Evolutionary conservation across 2,797 vertebrate species (phyloP).

Genomic region (Clarias pachynema): DNA sequence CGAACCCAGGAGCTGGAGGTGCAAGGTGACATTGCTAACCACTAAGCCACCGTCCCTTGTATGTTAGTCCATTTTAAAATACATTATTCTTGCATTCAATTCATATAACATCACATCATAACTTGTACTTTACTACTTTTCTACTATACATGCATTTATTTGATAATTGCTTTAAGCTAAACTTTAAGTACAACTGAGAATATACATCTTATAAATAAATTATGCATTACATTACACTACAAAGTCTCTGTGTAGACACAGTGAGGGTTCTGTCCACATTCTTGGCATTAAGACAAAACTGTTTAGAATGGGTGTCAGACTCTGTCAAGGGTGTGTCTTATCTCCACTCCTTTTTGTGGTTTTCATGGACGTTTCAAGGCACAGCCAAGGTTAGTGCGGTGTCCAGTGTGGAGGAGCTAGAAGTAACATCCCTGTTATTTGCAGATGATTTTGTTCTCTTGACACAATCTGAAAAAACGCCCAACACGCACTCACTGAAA

Average conservation of each 20-base stretch:
- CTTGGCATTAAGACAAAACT: constrained; percentile 6
- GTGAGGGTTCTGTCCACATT: not conserved
- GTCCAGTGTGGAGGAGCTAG: not conserved
- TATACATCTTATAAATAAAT: not conserved
- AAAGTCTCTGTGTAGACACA: not conserved
- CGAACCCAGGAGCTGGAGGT: too few species aligned
- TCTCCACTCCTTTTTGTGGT: not conserved
- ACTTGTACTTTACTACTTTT: not conserved
- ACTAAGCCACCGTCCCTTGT: too few species aligned
- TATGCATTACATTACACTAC: too few species aligned
- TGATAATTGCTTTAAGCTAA: not conserved
- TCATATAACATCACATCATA: not conserved
- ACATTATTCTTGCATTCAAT: not conserved
- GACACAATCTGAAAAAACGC: not conserved
- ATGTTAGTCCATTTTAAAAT: not conserved
- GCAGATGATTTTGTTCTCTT: constrained; percentile 3
- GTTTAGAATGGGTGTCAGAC: not conserved
- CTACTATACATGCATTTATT: not conserved
- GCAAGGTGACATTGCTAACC: too few species aligned
- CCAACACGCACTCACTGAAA: not conserved
- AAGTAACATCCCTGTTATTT: not conserved
- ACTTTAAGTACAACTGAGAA: not conserved
- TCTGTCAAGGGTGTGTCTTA: constrained; percentile 16
- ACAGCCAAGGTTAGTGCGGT: constrained; percentile 4
- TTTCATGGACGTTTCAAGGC: constrained; percentile 18